Evolutionary conservation across 2,888 invertebrate species (phyloP).

Genomic region (Drosophila greeni): DNA sequence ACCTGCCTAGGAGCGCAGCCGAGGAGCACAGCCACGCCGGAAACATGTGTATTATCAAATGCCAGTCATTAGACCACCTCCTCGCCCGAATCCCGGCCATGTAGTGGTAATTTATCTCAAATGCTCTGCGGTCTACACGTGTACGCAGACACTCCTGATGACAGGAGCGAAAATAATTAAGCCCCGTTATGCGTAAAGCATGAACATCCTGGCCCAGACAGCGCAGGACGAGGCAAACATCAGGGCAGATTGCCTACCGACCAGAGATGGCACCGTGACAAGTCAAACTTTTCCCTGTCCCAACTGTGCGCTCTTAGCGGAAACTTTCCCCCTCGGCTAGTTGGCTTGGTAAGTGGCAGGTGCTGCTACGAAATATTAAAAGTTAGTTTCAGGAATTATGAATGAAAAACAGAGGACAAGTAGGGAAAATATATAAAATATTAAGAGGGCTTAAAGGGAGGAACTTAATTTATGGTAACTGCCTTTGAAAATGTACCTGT

Average conservation of each 20-base stretch:
- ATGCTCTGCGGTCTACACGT: constrained; percentile 57
- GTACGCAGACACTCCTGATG: constrained; percentile 40
- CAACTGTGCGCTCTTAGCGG: background rate
- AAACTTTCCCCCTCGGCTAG: constrained; percentile 8
- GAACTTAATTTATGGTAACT: background rate
- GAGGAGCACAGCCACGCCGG: constrained; percentile 4
- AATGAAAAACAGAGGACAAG: background rate
- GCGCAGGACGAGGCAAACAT: constrained; percentile 2
- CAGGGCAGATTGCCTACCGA: constrained; percentile 5
- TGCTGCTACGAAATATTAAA: constrained; percentile 4
- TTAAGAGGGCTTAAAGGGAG: background rate
- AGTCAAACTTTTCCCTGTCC: constrained; percentile 12
- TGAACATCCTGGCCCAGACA: constrained; percentile 40
- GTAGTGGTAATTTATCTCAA: constrained; percentile 65
- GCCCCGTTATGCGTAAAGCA: constrained; percentile 55
- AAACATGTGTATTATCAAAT: constrained; percentile 72
- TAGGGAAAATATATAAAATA: no score
- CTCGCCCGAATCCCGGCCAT: constrained; percentile 3
- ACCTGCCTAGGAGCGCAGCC: constrained; percentile 24
- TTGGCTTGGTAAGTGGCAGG: constrained; percentile 14
- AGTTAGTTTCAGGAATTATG: background rate
- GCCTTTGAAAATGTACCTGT: background rate
- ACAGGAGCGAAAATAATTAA: constrained; percentile 66
- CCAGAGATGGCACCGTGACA: constrained; percentile 52
- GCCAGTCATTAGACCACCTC: constrained; percentile 59